A percentile compares a stretch with the other conserved stretches of the same genome.
These are phyloP conservation scores for Drosophila albomicans DNA, from an alignment of 1,140 invertebrate species.

Conservation along the genomic window DNA sequence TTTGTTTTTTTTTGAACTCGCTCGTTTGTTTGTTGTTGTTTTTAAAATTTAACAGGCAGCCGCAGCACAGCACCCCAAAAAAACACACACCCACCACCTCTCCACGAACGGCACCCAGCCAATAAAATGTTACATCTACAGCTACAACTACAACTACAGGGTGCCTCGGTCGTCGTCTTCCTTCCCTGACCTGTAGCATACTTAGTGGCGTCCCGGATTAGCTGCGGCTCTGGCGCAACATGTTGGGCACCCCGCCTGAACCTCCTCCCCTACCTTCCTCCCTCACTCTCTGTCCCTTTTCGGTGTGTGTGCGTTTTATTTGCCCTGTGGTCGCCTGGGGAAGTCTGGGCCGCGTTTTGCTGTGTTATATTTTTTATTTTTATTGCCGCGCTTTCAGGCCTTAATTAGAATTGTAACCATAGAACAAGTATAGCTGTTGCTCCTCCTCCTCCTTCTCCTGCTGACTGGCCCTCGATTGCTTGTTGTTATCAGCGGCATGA, in stretches of 20 bases:
- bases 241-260: conserved; percentile 6
- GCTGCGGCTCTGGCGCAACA: conserved; percentile 42
- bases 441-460: not conserved
- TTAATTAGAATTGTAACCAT: conserved; percentile 38
- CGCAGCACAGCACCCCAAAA: not conserved
- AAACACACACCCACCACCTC: not conserved
- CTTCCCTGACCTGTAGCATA: conserved; percentile 29
- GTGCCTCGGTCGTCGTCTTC: not conserved
- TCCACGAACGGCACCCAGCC: not conserved
- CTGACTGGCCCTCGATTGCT: not conserved
- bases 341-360: not conserved
- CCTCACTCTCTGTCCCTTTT: not conserved
- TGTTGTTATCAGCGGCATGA: conserved; percentile 26
- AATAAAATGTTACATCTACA: conserved; percentile 11
- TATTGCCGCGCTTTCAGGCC: conserved; percentile 23
- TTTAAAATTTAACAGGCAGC: conserved; percentile 19
- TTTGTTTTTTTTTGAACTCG: too few relatives aligned
- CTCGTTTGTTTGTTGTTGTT: conserved; percentile 11
- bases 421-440: conserved; percentile 22
- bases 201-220: conserved; percentile 39
- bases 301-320: conserved; percentile 24
- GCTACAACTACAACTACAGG: conserved; percentile 1
- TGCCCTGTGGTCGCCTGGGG: conserved; percentile 32
- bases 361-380: conserved; percentile 15
- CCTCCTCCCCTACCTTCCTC: not conserved